Conservation (phyloP, 2,888 invertebrate species). For the Neoaliturus tenellus region DNA sequence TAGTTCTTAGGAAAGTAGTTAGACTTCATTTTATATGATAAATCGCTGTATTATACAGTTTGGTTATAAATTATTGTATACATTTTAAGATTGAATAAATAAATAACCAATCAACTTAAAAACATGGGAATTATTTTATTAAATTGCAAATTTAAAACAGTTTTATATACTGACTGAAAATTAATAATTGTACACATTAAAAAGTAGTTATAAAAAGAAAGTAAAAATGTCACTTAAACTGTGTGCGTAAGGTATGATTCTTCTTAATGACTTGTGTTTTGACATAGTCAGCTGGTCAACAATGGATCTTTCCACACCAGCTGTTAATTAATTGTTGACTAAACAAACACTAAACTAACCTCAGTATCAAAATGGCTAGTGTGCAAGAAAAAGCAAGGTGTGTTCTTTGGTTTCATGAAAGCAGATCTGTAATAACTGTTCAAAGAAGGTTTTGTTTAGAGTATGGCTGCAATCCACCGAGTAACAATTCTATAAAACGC, state of each 20-base stretch:
- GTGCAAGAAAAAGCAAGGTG: slow-evolving; percentile 5
- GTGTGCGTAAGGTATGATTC: slow-evolving; percentile 20
- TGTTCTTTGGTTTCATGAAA: slow-evolving; percentile 43
- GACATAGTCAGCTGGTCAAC: slow-evolving; percentile 16
- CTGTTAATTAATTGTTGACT: neutral
- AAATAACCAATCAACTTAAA: slow-evolving; percentile 4
- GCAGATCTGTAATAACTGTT: slow-evolving; percentile 43
- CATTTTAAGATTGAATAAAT: slow-evolving; percentile 39
- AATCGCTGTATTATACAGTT: too few species aligned
- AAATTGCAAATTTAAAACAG: neutral
- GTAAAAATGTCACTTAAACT: slow-evolving; percentile 10
- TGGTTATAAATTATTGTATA: slow-evolving; percentile 22
- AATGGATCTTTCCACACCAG: slow-evolving; percentile 1
- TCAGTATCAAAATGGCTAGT: slow-evolving; percentile 10
- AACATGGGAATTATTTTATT: neutral
- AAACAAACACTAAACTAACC: neutral
- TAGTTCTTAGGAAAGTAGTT: too few species aligned
- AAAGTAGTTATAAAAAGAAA: neutral
- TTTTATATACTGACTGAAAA: slow-evolving; percentile 20
- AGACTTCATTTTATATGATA: too few species aligned
- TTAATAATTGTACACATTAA: slow-evolving; percentile 15
- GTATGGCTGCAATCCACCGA: slow-evolving; percentile 34
- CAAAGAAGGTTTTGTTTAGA: slow-evolving; percentile 41
- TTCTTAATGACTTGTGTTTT: slow-evolving; percentile 3
- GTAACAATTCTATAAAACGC: slow-evolving; percentile 17